Evolutionary conservation across 2,797 vertebrate genomes (phyloP), one percentile per base, ranked within the genome.

Genomic region (Oreochromis mossambicus): DNA sequence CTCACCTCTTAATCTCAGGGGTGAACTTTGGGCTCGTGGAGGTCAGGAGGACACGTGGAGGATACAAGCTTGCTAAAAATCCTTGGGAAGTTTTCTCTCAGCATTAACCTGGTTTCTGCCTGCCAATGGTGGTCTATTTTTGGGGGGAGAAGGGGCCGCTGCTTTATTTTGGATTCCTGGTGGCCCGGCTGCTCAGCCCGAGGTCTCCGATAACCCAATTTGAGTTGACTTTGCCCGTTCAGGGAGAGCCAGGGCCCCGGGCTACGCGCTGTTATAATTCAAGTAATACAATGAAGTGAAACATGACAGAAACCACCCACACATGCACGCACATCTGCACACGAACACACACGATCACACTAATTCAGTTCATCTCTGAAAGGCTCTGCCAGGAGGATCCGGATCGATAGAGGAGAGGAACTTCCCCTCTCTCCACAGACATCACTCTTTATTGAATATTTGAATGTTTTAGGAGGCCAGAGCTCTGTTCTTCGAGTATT

Each of bases 151-250:
- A 89, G 87, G 92, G 87, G 88, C 85, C 63, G 91, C 86, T 89
- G 93, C 93, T 94, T 95, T 93, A 90, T 95, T 96, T 96, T 93
- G 94, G 95, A 94, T 87, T 95, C 94, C 94, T 94, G 94, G 95
- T 94, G 94, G 89, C 93, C 93, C 88, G 92, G 86, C 89, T 93
- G 84, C 90, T 93, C 88, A 89, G 96, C 95, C 95, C 87, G 86
- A 92, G 96, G 96, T 95, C 95, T 93, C 82, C 89, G 21, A 90
- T 96, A 95, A 96, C 95, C 95, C 96, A 96, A 94, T 95, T 96
- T 95, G 88, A 96, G 92, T 95, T 95, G 96, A 96, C 95, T 96
- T 95, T 95, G 92, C 94, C 92, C 91, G 94, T 95, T 94, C 83
- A 94, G 93, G 92, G 94, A 92, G 94, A 92, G 93, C 86, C 58